Conservation (phyloP, 2,888 invertebrate species). For the Heliconius cydno region DNA sequence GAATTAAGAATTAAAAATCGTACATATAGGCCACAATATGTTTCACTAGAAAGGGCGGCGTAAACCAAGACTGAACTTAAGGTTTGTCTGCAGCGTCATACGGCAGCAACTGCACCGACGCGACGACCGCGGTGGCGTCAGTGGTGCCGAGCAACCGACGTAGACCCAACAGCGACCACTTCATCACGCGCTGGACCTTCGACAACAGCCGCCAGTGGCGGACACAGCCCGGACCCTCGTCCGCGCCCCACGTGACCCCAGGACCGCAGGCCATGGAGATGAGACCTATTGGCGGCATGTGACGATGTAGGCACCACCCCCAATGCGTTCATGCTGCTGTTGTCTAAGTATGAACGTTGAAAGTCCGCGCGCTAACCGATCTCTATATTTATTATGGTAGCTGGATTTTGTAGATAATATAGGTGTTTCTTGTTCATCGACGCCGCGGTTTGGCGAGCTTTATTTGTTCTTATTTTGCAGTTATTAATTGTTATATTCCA, state of each 20-base stretch:
- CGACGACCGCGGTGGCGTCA: constrained; percentile 32
- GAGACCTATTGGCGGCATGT: not conserved
- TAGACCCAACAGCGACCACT: constrained; percentile 48
- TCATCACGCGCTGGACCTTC: constrained; percentile 63
- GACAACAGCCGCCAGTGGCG: constrained; percentile 57
- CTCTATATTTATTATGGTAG: not conserved
- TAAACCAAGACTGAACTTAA: constrained; percentile 33
- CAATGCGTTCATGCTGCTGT: constrained; percentile 1
- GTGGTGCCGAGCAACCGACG: constrained; percentile 43
- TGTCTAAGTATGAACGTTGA: not conserved
- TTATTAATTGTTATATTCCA: not conserved
- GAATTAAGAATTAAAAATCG: too few species aligned
- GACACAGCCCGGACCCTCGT: constrained; percentile 19
- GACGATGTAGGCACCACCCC: not conserved
- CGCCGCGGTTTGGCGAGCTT: not conserved
- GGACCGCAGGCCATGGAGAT: constrained; percentile 40
- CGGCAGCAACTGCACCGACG: constrained; percentile 59
- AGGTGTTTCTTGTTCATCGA: not conserved
- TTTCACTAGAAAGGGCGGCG: not conserved
- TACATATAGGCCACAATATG: too few species aligned
- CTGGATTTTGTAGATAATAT: not conserved
- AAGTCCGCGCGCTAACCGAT: not conserved
- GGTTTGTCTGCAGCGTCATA: constrained; percentile 54
- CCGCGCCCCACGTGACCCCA: not conserved
- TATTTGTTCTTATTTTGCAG: constrained; percentile 1